phyloP scores from a whole-genome alignment of 2,888 invertebrate genomes.

The Tigriopus californicus region DNA sequence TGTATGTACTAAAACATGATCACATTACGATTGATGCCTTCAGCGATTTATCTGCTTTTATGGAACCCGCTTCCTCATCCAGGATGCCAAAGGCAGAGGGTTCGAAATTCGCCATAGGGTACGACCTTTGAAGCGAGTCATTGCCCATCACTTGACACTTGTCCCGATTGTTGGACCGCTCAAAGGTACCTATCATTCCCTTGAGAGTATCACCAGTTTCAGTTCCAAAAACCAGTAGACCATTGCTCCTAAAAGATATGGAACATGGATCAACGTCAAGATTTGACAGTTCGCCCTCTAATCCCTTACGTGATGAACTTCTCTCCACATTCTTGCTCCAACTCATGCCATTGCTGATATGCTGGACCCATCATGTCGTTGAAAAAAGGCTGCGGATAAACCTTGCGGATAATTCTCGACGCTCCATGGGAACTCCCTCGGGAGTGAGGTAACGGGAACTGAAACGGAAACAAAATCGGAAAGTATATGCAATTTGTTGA shows the following conservation, averaged over 20 bases:
- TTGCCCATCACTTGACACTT: not conserved
- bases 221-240: not conserved
- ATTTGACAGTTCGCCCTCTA: no score
- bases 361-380: slow-evolving; percentile 3
- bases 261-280: no score
- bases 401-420: not conserved
- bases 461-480: no score
- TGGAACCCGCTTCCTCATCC: slow-evolving; percentile 15
- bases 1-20: no score
- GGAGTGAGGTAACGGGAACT: slow-evolving; percentile 8
- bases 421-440: slow-evolving; percentile 10
- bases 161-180: no score
- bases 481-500: no score
- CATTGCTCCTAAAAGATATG: not conserved
- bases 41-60: slow-evolving; percentile 17
- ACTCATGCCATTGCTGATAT: slow-evolving; percentile 7
- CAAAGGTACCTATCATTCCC: no score
- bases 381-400: slow-evolving; percentile 8
- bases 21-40: not conserved
- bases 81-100: not conserved
- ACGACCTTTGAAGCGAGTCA: not conserved
- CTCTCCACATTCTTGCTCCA: not conserved
- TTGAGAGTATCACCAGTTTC: no score
- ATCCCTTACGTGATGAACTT: slow-evolving; percentile 1
- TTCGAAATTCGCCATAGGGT: not conserved